Base-by-base conservation (phyloP, 2,797 vertebrate genomes). In the Eutrigla gurnardus region DNA sequence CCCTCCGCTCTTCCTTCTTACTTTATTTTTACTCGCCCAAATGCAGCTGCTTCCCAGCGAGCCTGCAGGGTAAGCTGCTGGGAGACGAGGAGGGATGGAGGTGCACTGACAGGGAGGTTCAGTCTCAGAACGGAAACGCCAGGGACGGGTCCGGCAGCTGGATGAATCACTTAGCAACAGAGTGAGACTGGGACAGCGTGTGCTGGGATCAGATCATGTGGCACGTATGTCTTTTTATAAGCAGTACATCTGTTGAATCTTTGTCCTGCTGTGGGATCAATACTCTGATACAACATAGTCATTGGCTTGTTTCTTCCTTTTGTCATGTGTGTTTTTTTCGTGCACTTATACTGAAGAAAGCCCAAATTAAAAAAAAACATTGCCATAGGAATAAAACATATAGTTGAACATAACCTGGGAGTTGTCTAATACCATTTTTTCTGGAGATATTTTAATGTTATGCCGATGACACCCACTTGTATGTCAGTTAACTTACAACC, bases 11-110 rank as follows among this genome's bases (percentile, higher is more conserved):
- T 53, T 74, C 50, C 53, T 76, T 46, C 8, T 63, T 73, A 8
- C 67, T 69, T 75, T 79, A 50, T 77, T 66, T 81, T 65, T 72
- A 58, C 69, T 37, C 52, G 0, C 72, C 79, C 77, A 36, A 69
- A 83, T 43, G 77, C 88, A 90, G 85, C 83, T 88, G 85, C 77
- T 82, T 86, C 78, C 73, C 78, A 69, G 55, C 18, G 13, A 10
- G 53, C 49, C 65, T 65, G 45, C 65, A 40, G 53, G 65, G 55
- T 14, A 3, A 40, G 36, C 69, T 40, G 64, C 55, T 52, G 70
- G 8, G 65, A 74, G 65, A 63, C 35, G 9, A 15, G 50, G 62
- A 66, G 64, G 25, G 39, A 54, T 11, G 17, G 49, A 69, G 3
- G n/a, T 37, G 57, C 47, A 17, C 37, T 49, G 58, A 75, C 46